phyloP scores from a whole-genome alignment of 2,888 invertebrate genomes.

The Pristionchus maxplancki region DNA sequence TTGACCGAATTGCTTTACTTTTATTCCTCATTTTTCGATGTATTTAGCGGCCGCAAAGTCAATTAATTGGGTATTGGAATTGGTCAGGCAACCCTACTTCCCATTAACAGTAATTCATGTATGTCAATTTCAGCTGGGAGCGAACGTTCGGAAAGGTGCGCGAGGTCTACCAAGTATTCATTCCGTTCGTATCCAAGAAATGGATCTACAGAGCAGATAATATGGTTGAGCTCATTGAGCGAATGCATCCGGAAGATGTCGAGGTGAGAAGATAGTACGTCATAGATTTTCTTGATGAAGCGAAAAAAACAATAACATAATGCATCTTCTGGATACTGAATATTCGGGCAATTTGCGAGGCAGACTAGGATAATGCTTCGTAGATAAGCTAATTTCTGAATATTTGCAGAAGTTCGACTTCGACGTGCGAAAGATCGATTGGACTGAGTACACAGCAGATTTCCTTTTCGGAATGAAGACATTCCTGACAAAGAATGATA shows the following conservation, averaged over 20 bases:
- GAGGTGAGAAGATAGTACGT: not conserved
- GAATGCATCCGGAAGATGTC: slow-evolving; percentile 20
- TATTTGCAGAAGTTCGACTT: slow-evolving; percentile 24
- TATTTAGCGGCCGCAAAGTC: too few species aligned
- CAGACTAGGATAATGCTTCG: too few species aligned
- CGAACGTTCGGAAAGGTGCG: slow-evolving; percentile 4
- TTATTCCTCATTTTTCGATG: too few species aligned
- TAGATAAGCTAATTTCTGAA: not conserved
- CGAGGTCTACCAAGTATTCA: slow-evolving; percentile 19
- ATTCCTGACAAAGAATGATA: slow-evolving; percentile 14
- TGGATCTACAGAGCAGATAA: slow-evolving; percentile 28
- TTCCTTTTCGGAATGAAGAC: slow-evolving; percentile 19
- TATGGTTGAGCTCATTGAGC: slow-evolving; percentile 2
- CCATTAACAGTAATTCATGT: not conserved
- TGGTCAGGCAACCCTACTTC: too few species aligned
- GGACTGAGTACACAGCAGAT: not conserved
- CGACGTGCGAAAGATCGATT: slow-evolving; percentile 39
- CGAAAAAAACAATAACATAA: too few species aligned
- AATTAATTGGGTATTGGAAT: too few species aligned
- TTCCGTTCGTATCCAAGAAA: slow-evolving; percentile 5
- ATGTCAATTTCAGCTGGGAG: not conserved
- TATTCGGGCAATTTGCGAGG: too few species aligned
- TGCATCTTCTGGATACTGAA: too few species aligned
- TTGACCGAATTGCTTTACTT: too few species aligned
- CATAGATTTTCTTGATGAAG: too few species aligned